These are phyloP conservation scores for Cassiopea andromeda DNA, from an alignment of 30 jellyfish, hydroid and myxozoan genomes.

Conservation along the genomic window DNA sequence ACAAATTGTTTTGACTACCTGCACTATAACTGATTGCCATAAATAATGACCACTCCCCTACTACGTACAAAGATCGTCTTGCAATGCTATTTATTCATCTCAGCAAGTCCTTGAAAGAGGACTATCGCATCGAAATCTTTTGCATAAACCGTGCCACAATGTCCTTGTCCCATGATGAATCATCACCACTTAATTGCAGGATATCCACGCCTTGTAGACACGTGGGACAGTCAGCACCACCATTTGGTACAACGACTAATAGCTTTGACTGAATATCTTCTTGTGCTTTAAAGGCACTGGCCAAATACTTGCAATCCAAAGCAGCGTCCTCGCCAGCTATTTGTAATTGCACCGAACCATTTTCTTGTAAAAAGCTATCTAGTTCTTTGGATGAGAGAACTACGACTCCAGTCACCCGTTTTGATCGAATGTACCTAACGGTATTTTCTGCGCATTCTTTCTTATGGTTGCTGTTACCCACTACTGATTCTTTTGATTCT, in stretches of 20 bases:
- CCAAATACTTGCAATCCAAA: slow-evolving; percentile 20
- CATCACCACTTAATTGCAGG: slow-evolving; percentile 27
- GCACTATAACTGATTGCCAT: no score
- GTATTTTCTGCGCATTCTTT: slow-evolving; percentile 19
- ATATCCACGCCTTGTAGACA: slow-evolving; percentile 35
- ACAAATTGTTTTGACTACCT: no score
- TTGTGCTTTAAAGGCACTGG: slow-evolving; percentile 26
- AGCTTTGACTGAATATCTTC: slow-evolving; percentile 27
- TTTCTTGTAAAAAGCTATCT: slow-evolving; percentile 16
- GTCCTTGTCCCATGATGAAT: slow-evolving; percentile 30
- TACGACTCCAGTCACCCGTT: slow-evolving; percentile 49
- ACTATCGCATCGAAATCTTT: slow-evolving; percentile 4
- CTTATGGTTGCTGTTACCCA: not conserved
- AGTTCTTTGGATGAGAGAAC: slow-evolving; percentile 64
- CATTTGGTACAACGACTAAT: slow-evolving; percentile 36
- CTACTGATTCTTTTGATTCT: slow-evolving; percentile 18
- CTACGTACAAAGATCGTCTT: no score
- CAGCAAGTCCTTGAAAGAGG: not conserved
- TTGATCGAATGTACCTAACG: slow-evolving; percentile 15
- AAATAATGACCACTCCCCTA: no score
- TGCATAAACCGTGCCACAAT: slow-evolving; percentile 54
- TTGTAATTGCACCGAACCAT: slow-evolving; percentile 21
- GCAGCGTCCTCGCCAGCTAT: slow-evolving; percentile 49
- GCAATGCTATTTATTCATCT: not conserved
- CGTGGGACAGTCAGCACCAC: not conserved